These are phyloP conservation scores for Brachypterus glaber DNA, from an alignment of 2,888 invertebrate species.

Conservation along the genomic window DNA sequence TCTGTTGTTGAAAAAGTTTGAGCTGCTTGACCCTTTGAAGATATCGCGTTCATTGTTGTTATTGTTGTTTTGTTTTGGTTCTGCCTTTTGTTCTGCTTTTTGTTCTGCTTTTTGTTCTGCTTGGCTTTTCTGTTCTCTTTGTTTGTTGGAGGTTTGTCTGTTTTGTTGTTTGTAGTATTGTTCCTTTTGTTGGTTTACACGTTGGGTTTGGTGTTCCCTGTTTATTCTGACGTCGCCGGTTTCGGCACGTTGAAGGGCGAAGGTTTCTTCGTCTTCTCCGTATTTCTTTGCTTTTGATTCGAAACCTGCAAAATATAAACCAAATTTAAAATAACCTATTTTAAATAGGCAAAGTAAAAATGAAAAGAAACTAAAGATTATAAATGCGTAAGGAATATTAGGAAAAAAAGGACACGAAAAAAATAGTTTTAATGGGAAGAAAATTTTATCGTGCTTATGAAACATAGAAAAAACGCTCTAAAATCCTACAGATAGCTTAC, in stretches of 20 bases:
- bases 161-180: slow-evolving; percentile 17
- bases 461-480: too few species aligned
- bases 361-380: slow-evolving; percentile 30
- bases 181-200: slow-evolving; percentile 39
- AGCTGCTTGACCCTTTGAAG: slow-evolving; percentile 62
- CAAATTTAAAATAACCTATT: slow-evolving; percentile 6
- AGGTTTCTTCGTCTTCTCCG: slow-evolving; percentile 62
- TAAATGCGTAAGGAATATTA: too few species aligned
- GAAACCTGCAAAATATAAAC: slow-evolving; percentile 40
- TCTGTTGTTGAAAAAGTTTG: slow-evolving; percentile 63
- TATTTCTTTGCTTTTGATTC: slow-evolving; percentile 55
- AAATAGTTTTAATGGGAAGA: too few species aligned
- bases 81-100: slow-evolving; percentile 20
- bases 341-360: slow-evolving; percentile 8
- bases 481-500: too few species aligned
- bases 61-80: slow-evolving; percentile 27
- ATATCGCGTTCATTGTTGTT: slow-evolving; percentile 44
- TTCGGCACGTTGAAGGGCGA: slow-evolving; percentile 64
- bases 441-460: too few species aligned
- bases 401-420: too few species aligned
- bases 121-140: too few species aligned
- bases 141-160: slow-evolving; percentile 16
- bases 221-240: slow-evolving; percentile 46
- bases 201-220: slow-evolving; percentile 35
- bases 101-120: slow-evolving; percentile 26